Evolutionary conservation across 2,888 invertebrate genomes (phyloP).

Genomic region (Eilema sororculum): DNA sequence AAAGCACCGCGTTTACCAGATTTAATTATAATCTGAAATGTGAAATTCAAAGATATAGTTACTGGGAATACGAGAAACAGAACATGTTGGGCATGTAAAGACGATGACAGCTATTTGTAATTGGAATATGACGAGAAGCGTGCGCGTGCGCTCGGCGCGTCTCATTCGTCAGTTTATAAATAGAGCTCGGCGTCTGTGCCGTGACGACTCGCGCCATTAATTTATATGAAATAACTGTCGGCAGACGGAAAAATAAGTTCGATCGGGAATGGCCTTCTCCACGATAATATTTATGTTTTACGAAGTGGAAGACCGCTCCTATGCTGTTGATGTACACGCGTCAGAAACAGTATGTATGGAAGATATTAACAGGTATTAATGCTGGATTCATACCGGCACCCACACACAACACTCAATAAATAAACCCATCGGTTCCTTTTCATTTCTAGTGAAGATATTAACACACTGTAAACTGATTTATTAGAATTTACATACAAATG

Average conservation of each 20-base stretch:
- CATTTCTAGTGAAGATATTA: slow-evolving; percentile 55
- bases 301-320: slow-evolving; percentile 75
- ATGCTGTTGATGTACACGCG: slow-evolving; percentile 74
- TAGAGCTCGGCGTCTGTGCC: slow-evolving; percentile 85
- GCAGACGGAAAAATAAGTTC: slow-evolving; percentile 86
- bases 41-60: slow-evolving; percentile 62
- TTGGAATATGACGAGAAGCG: slow-evolving; percentile 86
- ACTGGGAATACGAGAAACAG: slow-evolving; percentile 65
- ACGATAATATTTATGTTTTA: slow-evolving; percentile 86
- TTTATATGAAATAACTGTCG: slow-evolving; percentile 88
- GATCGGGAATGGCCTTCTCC: slow-evolving; percentile 83
- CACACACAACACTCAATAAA: slow-evolving; percentile 60
- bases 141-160: slow-evolving; percentile 84
- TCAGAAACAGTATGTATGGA: slow-evolving; percentile 69
- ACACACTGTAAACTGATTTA: slow-evolving; percentile 57
- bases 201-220: slow-evolving; percentile 87
- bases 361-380: slow-evolving; percentile 61
- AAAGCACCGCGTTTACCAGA: slow-evolving; percentile 44
- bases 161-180: slow-evolving; percentile 87
- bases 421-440: slow-evolving; percentile 61
- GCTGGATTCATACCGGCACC: slow-evolving; percentile 60
- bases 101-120: slow-evolving; percentile 86
- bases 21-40: slow-evolving; percentile 52
- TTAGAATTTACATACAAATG: slow-evolving; percentile 50
- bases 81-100: slow-evolving; percentile 72